A percentile compares a stretch with the other conserved stretches of the same genome.
phyloP scores from a whole-genome alignment of 2,888 invertebrate genomes.

The Erpobdella octoculata region DNA sequence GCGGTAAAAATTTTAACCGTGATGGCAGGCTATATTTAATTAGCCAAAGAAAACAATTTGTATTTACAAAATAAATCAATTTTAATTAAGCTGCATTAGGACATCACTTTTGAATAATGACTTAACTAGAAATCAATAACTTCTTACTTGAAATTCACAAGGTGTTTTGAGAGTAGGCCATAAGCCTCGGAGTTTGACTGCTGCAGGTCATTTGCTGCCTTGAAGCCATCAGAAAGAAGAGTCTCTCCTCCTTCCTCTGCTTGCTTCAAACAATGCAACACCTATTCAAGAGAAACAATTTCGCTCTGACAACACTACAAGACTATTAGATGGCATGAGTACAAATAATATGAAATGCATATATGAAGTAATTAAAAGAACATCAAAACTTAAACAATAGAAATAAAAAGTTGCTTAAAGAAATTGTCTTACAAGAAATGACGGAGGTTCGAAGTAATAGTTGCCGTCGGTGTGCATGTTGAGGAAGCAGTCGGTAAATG shows the following conservation, averaged over 20 bases:
- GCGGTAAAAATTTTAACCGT: too few species aligned
- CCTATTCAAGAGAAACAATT: constrained; percentile 16
- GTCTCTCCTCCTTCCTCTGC: constrained; percentile 65
- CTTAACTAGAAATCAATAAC: too few species aligned
- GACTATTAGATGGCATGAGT: too few species aligned
- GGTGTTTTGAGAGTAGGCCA: constrained; percentile 57
- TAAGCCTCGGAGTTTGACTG: constrained; percentile 46
- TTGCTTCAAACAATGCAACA: constrained; percentile 46
- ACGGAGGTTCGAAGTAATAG: constrained; percentile 68
- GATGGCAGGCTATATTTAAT: too few species aligned
- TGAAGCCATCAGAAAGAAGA: constrained; percentile 67
- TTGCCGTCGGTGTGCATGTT: constrained; percentile 71
- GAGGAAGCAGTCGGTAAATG: constrained; percentile 64
- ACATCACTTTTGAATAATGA: too few species aligned
- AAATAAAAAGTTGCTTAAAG: constrained; percentile 50
- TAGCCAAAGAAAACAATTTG: too few species aligned
- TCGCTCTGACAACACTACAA: neutral
- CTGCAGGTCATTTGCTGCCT: constrained; percentile 59
- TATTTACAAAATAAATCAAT: too few species aligned
- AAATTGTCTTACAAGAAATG: constrained; percentile 56
- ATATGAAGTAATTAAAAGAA: too few species aligned
- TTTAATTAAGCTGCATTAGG: too few species aligned
- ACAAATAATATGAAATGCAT: too few species aligned
- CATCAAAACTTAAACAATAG: too few species aligned
- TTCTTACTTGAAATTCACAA: constrained; percentile 63